Base-by-base conservation (phyloP, 2,888 invertebrate species). In the Dynastes hyllus region DNA sequence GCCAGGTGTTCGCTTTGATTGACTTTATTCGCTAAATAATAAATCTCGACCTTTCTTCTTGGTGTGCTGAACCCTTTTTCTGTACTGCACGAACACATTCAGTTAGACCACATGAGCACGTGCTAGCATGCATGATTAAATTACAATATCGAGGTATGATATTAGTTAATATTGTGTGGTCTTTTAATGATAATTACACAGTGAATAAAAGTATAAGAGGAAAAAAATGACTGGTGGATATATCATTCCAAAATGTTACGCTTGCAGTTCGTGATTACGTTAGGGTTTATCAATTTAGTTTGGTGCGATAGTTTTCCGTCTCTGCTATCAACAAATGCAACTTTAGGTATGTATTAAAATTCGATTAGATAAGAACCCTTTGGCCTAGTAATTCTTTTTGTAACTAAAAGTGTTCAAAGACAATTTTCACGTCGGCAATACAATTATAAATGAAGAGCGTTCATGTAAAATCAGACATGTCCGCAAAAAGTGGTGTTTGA, bases 251-350 rank as follows among this genome's bases (percentile, higher is more conserved):
- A 58, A 71, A 71, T 71, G 71, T 37, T 71, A n/a, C 37, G 16
- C 6, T 27, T 71, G 55, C 40, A 71, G 37, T 11, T 71, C 22
- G 9, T 71, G 37, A 40, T 71, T 55, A 55, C 37, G n/a, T 11
- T 71, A n/a, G 37, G 58, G 37, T 37, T 37, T 8, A 16, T 71
- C 1, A 37, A 16, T 71, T 37, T 37, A 5, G 71, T 55, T 55
- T 55, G 16, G 32, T 58, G 27, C 37, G 92, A 94, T 87, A 93
- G 93, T 83, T 94, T 93, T 88, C 94, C 95, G 2, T 94, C 95
- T 0, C 89, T 95, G 81, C 91, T 94, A 1, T 93, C 93, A 9
- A 91, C 93, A 13, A 95, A 95, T 87, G 94, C 94, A 5, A 93
- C 94, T 0, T 91, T 95, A 86, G 95, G 95, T 95, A 89, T 89